A percentile compares a stretch with the other conserved stretches of the same genome.
Conservation (phyloP, 2,888 invertebrate species). For the Sclerodermus sp. region DNA sequence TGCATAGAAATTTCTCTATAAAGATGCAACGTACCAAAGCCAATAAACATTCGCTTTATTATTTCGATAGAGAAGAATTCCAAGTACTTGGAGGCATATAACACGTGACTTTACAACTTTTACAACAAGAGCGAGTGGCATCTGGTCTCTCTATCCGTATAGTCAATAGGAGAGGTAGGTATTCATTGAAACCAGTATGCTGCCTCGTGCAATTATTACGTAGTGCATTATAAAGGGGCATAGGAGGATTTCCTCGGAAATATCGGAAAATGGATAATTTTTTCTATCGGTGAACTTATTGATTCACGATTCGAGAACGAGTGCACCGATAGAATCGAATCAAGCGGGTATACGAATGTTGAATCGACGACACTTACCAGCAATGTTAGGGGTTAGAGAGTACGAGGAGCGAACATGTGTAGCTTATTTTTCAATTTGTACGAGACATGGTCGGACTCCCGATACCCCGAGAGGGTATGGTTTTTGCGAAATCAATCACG, state of each 20-base stretch:
- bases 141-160: not conserved
- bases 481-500: constrained; percentile 51
- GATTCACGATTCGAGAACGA: too few relatives aligned
- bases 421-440: constrained; percentile 51
- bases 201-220: too few relatives aligned
- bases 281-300: too few relatives aligned
- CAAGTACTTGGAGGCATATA: not conserved
- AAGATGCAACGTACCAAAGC: not conserved
- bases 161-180: too few relatives aligned
- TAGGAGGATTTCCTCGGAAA: not conserved
- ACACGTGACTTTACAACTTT: not conserved
- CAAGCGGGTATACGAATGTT: too few relatives aligned
- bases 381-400: not conserved
- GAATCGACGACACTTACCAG: too few relatives aligned
- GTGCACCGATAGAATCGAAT: too few relatives aligned
- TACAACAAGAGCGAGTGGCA: not conserved
- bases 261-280: too few relatives aligned
- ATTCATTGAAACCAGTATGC: too few relatives aligned
- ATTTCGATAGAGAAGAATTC: not conserved
- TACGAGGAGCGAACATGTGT: constrained; percentile 33
- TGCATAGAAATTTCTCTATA: constrained; percentile 4
- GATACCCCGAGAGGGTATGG: constrained; percentile 21
- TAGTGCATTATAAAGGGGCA: not conserved
- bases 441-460: constrained; percentile 20
- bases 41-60: constrained; percentile 1